A percentile compares a stretch with the other conserved stretches of the same genome.
These are phyloP conservation scores for Rhea americana DNA, from an alignment of 2,113 vertebrate species.

Conservation along the genomic window DNA sequence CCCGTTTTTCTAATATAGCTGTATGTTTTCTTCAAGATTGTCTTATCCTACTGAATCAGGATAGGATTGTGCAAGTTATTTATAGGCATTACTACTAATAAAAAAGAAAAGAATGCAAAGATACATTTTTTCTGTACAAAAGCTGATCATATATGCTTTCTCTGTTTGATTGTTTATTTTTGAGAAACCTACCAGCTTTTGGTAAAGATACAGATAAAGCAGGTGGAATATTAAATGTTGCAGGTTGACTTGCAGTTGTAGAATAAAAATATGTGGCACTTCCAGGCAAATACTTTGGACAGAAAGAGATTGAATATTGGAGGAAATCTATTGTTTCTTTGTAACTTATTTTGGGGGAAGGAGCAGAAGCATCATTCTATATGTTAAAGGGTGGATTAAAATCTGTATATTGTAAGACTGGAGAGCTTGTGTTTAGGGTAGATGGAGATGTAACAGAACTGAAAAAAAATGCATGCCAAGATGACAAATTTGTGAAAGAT, in stretches of 20 bases:
- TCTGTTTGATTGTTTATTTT: background rate
- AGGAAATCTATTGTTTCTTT: background rate
- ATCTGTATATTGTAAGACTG: background rate
- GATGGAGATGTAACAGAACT: background rate
- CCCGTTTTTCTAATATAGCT: background rate
- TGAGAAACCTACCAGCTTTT: background rate
- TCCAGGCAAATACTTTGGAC: background rate
- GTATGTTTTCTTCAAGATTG: background rate
- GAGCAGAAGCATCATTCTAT: background rate
- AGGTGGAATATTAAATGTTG: background rate
- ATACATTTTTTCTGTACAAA: background rate
- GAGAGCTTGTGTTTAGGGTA: background rate
- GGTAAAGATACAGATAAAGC: background rate
- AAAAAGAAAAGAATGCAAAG: background rate
- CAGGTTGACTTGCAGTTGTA: background rate
- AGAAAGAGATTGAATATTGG: background rate
- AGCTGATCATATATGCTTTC: background rate
- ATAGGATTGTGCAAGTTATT: background rate
- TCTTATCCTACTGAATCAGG: background rate
- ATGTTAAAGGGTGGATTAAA: background rate
- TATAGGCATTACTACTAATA: background rate
- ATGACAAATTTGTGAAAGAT: conserved; percentile 4
- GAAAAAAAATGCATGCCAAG: background rate
- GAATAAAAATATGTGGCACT: background rate
- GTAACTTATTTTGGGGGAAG: background rate